These are phyloP conservation scores for Vimba vimba DNA, from an alignment of 2,113 vertebrate genomes.

Conservation along the genomic window DNA sequence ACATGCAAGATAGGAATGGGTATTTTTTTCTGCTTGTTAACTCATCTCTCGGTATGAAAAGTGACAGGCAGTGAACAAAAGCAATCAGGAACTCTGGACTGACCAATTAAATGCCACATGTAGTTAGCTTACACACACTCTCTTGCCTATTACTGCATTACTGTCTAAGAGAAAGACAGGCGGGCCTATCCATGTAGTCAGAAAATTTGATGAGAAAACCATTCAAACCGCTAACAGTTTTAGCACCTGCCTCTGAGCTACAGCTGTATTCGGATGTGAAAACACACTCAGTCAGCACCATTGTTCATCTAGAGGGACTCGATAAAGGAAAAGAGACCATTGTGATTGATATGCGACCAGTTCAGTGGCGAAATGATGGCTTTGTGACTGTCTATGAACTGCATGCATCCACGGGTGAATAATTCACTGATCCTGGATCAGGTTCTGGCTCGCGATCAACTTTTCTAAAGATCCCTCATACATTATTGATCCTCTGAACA, in stretches of 20 bases:
- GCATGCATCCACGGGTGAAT: slow-evolving; percentile 52
- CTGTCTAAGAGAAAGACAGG: slow-evolving; percentile 25
- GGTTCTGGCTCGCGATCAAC: slow-evolving; percentile 57
- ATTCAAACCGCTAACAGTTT: neutral
- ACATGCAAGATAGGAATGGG: neutral
- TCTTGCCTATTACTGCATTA: slow-evolving; percentile 12
- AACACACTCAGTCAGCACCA: slow-evolving; percentile 20
- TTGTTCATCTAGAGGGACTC: neutral
- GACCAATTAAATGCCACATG: slow-evolving; percentile 15
- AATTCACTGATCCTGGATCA: slow-evolving; percentile 62
- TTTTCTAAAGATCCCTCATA: slow-evolving; percentile 55
- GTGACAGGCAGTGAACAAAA: neutral
- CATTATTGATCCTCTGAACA: slow-evolving; percentile 58
- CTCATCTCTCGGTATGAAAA: neutral
- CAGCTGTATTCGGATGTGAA: neutral
- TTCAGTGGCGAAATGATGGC: slow-evolving; percentile 12
- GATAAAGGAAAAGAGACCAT: neutral
- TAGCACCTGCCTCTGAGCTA: neutral
- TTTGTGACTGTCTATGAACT: slow-evolving; percentile 40
- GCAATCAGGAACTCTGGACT: neutral
- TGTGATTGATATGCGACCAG: slow-evolving; percentile 13
- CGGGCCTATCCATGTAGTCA: neutral
- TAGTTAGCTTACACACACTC: slow-evolving; percentile 4
- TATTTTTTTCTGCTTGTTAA: neutral
- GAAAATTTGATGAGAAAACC: neutral